A percentile compares a stretch with the other conserved stretches of the same genome.
phyloP scores from a whole-genome alignment of 2,797 vertebrate species.

The Macrochelys suwanniensis region DNA sequence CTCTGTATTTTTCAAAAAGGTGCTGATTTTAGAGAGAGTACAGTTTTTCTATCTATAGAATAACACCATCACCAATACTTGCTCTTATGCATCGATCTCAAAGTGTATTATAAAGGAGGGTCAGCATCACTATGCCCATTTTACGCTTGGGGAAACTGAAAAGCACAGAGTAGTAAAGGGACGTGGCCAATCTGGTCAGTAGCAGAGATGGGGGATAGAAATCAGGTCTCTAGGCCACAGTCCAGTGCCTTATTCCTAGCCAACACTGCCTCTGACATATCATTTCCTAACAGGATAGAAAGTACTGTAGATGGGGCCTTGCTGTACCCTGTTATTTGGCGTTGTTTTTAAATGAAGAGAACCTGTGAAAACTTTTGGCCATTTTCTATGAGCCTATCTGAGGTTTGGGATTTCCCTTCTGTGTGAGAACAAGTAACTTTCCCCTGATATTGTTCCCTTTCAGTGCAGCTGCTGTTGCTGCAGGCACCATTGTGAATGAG shows the following conservation, averaged over 20 bases:
- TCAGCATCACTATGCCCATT: neutral
- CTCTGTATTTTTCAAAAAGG: neutral
- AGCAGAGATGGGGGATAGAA: neutral
- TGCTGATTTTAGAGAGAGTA: neutral
- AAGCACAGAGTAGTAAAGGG: neutral
- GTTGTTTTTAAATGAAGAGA: rapidly evolving
- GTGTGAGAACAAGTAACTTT: constrained; percentile 13
- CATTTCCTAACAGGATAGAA: rapidly evolving
- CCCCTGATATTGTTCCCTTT: constrained; percentile 34
- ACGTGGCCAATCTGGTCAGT: neutral
- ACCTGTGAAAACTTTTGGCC: neutral
- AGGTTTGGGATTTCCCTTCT: constrained; percentile 13
- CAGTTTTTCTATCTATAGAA: neutral
- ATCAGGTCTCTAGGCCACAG: neutral
- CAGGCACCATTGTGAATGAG: neutral
- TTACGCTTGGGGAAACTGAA: neutral
- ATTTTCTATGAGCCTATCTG: neutral
- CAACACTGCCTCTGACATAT: neutral
- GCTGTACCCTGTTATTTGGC: neutral
- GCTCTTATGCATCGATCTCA: neutral
- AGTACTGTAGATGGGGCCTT: neutral
- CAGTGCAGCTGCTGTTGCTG: neutral
- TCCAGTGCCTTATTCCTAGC: neutral
- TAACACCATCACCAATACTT: neutral
- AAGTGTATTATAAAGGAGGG: neutral